Base-by-base conservation (phyloP, 2,888 invertebrate species). In the Xestia xanthographa region DNA sequence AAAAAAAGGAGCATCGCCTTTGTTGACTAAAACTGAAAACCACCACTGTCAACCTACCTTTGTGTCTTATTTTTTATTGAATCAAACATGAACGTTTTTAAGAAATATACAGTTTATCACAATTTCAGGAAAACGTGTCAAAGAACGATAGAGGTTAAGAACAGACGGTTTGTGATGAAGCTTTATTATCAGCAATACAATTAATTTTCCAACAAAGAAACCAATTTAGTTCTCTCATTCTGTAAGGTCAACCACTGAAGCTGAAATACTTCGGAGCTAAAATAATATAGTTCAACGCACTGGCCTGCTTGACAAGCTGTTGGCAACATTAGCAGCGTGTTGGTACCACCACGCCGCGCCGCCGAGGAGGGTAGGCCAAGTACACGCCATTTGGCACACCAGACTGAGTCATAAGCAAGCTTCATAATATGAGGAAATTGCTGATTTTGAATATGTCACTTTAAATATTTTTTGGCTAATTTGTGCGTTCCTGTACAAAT, bases 321-420 rank as follows among this genome's bases (percentile, higher is more conserved):
- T 83, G 84, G 83, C 84, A 84, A 66, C 70, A 77, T 73, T 58
- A 63, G 62, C 69, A 50, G 6, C 41, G 79, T 72, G 67, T 22
- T 45, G 66, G 67, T 65, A 26, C 45, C 50, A 68, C 22, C 62
- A 63, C 66, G 66, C 67, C 43, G 48, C 41, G 45, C 41, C 60
- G 48, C 80, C 60, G 8, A 60, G 63, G 71, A 43, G 67, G 41
- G 43, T 58, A 68, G 41, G n/a, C 66, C 60, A 65, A 67, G n/a
- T 26, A 71, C 67, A 77, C 2, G 56, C 56, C 26, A 69, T 77
- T 84, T 84, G 84, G 78, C 81, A 81, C 71, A 12, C 14, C 62
- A 22, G 17, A 45, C 12, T 66, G 68, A 83, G n/a, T 72, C 66
- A 69, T 75, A 69, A 66, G 71, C 66, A 56, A 68, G 41, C 34